A percentile compares a stretch with the other conserved stretches of the same genome.
These are phyloP conservation scores for Anas acuta DNA, from an alignment of 2,797 vertebrate genomes.

Conservation along the genomic window DNA sequence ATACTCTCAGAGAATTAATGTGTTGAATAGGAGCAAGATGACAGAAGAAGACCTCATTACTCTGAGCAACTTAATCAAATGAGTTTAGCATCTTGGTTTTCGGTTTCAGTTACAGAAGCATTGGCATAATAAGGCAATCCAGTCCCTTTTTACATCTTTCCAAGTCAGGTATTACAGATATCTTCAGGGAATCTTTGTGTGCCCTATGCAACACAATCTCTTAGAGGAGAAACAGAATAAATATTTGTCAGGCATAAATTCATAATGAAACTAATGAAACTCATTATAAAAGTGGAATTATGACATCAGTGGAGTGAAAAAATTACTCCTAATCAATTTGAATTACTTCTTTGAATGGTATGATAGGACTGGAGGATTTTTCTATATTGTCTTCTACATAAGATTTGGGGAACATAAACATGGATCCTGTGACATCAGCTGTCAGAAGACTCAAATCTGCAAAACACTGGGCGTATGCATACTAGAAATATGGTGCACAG, in stretches of 20 bases:
- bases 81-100: not conserved
- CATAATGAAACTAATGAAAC: not conserved
- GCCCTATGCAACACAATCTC: not conserved
- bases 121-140: fast-evolving
- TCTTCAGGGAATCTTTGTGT: not conserved
- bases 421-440: not conserved
- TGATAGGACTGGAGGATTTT: not conserved
- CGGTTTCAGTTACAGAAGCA: not conserved
- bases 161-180: not conserved
- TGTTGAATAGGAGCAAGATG: not conserved
- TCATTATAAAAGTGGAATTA: not conserved
- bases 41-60: not conserved
- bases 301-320: not conserved
- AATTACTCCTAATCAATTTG: not conserved
- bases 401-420: not conserved
- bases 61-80: not conserved
- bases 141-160: not conserved
- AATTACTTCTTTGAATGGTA: not conserved
- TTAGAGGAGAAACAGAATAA: not conserved
- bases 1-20: not conserved
- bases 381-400: not conserved
- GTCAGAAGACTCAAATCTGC: not conserved
- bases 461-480: not conserved
- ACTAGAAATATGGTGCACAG: not conserved
- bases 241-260: not conserved